Percentiles rank a stretch among this genome's conserved stretches.
phyloP scores from a whole-genome alignment of 2,888 invertebrate genomes.

The Dasysyrphus tricinctus region DNA sequence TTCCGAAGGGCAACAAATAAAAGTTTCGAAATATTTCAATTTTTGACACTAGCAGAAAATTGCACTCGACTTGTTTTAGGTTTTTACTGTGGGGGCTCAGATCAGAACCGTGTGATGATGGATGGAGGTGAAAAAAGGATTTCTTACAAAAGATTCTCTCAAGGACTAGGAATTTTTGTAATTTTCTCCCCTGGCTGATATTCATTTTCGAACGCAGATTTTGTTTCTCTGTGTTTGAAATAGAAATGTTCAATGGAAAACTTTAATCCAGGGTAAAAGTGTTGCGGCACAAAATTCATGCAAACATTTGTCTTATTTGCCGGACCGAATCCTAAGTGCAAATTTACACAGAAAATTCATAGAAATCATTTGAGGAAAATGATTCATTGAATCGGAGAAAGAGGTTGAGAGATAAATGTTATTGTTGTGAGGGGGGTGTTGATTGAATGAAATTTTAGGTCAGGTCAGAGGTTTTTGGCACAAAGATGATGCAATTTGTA shows the following conservation, averaged over 20 bases:
- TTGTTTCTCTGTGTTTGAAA: conserved; percentile 9
- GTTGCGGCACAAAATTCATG: conserved; percentile 69
- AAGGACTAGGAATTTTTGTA: conserved; percentile 43
- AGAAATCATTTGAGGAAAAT: conserved; percentile 56
- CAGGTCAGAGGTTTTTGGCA: conserved; percentile 51
- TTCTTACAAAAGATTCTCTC: conserved; percentile 13
- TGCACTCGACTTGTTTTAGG: conserved; percentile 52
- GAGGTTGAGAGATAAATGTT: background rate
- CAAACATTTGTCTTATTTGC: conserved; percentile 69
- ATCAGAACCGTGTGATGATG: conserved; percentile 1
- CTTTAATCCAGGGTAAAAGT: conserved; percentile 67
- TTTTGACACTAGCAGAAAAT: conserved; percentile 72
- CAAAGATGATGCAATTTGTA: conserved; percentile 51
- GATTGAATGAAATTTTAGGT: conserved; percentile 40
- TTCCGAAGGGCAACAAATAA: conserved; percentile 54
- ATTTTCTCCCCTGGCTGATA: conserved; percentile 25
- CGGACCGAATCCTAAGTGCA: conserved; percentile 56
- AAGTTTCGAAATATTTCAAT: conserved; percentile 73
- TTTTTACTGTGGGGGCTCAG: conserved; percentile 27
- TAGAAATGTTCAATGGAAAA: conserved; percentile 42
- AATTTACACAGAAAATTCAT: conserved; percentile 63
- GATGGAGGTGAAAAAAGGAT: background rate
- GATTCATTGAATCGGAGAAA: conserved; percentile 37
- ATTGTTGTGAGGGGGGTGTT: conserved; percentile 5
- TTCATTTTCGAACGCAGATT: background rate